Percentiles rank a stretch among this genome's conserved stretches.
Conservation (phyloP, 2,888 invertebrate species). For the Pheosia tremula region DNA sequence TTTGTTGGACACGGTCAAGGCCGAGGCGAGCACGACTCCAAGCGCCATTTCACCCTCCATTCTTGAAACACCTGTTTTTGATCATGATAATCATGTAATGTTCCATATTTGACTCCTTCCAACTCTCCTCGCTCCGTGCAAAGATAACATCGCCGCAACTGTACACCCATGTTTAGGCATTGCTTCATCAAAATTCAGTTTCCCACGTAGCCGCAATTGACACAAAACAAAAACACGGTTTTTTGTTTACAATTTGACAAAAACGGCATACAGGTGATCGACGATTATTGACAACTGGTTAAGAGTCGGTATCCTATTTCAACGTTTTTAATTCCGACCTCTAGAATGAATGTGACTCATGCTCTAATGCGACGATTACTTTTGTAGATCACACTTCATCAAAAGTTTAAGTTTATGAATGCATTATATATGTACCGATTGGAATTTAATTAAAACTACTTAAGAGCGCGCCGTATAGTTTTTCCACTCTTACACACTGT, state of each 20-base stretch:
- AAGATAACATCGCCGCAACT: background rate
- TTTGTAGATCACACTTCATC: constrained; percentile 11
- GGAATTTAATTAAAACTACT: constrained; percentile 32
- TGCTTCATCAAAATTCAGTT: constrained; percentile 7
- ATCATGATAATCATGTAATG: background rate
- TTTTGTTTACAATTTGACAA: constrained; percentile 6
- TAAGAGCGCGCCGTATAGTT: constrained; percentile 20
- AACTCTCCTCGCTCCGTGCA: background rate
- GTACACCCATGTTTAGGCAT: background rate
- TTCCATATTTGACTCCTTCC: background rate
- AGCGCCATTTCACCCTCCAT: constrained; percentile 33
- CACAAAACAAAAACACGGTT: constrained; percentile 2
- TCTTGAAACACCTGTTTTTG: constrained; percentile 8
- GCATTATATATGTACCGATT: constrained; percentile 16
- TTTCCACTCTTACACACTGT: constrained; percentile 34
- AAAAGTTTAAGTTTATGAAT: constrained; percentile 14
- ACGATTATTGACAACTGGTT: constrained; percentile 5
- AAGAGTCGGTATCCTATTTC: constrained; percentile 6
- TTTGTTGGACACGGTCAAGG: constrained; percentile 67
- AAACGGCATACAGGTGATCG: constrained; percentile 5
- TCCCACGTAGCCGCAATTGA: constrained; percentile 6
- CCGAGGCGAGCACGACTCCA: constrained; percentile 52
- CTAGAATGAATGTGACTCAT: constrained; percentile 6
- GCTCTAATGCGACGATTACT: background rate
- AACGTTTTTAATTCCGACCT: constrained; percentile 6